Evolutionary conservation across 2,797 vertebrate species (phyloP), one percentile per base, ranked within the genome.

Genomic region (Carapus acus): DNA sequence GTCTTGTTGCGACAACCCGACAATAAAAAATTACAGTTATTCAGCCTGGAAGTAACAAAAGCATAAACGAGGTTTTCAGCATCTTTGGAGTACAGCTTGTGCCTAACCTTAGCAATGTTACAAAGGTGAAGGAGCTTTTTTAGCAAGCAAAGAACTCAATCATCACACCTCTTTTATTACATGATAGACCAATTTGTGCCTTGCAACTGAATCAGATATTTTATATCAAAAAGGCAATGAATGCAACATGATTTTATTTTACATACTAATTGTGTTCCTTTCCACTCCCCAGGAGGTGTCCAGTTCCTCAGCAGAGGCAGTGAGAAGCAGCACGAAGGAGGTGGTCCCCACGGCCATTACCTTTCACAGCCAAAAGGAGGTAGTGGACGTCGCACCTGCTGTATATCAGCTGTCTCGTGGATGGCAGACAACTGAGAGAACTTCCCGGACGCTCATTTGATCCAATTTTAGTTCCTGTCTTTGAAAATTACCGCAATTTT

Each of bases 311-410:
- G 88, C 94, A 71, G 81, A 87, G 45, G 80, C 51, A 2, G 47
- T 87, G 68, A 86, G 76, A 74, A 91, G 82, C 78, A 87, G 79
- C 21, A 80, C 43, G 68, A 88, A 83, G 63, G 85, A 90, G 58
- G 67, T 76, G 57, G 60, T 53, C 16, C 85, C 89, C 57, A n/a
- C 79, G 60, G 73, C 44, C 18, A 65, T 81, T 65, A n/a, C 79
- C 40, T 72, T 76, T 72, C 85, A 88, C 58, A 74, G 71, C 67
- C 81, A 89, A 77, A 85, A 86, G 86, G 91, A 86, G 92, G 93
- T 97, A 90, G 9, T 5, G 7, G 2, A 23, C 31, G 6, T 44
- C 20, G n/a, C n/a, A 13, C 37, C 49, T 33, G 16, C 15, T 19
- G 52, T 44, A 51, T 58, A n/a, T 4, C 17, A 7, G 37, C 49